Percentiles rank a stretch among this genome's conserved stretches.
These are phyloP conservation scores for Synergus laeviventris DNA, from an alignment of 2,888 invertebrate genomes.

Conservation along the genomic window DNA sequence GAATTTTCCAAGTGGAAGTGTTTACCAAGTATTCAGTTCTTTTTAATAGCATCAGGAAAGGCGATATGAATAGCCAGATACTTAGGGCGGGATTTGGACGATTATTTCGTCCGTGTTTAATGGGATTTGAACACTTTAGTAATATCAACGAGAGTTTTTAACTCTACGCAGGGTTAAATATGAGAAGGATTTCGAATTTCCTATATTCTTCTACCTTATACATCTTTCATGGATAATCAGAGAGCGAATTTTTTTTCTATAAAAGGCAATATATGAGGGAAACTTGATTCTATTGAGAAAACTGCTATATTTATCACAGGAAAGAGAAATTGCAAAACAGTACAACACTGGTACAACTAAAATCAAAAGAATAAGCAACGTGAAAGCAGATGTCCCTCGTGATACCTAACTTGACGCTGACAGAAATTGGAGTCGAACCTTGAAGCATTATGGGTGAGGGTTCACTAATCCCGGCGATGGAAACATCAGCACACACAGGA, in stretches of 20 bases:
- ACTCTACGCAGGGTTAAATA: no score
- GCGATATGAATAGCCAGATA: constrained; percentile 5
- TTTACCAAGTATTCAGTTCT: background rate
- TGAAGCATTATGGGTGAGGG: constrained; percentile 7
- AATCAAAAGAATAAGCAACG: constrained; percentile 10
- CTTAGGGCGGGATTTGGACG: background rate
- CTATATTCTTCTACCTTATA: no score
- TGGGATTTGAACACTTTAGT: background rate
- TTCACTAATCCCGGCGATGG: constrained; percentile 26
- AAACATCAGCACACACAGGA: constrained; percentile 36
- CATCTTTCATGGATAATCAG: background rate
- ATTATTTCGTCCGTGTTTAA: background rate
- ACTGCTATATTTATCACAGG: background rate
- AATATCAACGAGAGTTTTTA: no score
- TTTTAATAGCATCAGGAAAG: constrained; percentile 4
- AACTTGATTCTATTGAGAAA: background rate
- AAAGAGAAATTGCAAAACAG: constrained; percentile 1
- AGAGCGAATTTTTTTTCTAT: background rate
- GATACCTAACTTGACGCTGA: background rate
- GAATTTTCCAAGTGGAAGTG: constrained; percentile 3
- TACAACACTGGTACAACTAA: background rate
- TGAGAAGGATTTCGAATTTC: no score
- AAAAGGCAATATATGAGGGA: background rate
- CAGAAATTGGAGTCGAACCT: constrained; percentile 15
- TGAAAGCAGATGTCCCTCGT: constrained; percentile 7